Base-by-base conservation (phyloP, 1,140 invertebrate genomes). In the Hylyphantes graminicola region DNA sequence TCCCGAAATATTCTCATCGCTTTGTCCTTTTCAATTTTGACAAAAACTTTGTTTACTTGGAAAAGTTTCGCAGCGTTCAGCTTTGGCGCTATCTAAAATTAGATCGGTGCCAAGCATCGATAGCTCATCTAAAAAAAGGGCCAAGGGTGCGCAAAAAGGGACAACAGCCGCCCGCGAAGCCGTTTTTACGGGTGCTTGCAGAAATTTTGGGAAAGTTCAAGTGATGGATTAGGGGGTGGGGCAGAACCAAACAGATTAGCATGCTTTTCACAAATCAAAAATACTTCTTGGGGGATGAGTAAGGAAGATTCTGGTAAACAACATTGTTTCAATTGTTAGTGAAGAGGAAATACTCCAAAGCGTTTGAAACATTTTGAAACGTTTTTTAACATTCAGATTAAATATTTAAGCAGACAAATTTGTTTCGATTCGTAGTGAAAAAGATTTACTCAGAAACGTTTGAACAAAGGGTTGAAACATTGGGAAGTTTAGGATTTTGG, bases 171-270 rank as follows among this genome's bases (percentile, higher is more conserved):
- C n/a, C n/a, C n/a, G n/a, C n/a, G n/a, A n/a, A n/a, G n/a, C n/a
- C n/a, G 54, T 55, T 74, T 76, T 76, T 51, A 48, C 50, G 21
- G 21, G 74, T 63, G n/a, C 74, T 63, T 57, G 7, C 15, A 48
- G 54, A 54, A 80, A 80, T 80, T 80, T 80, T 48, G 64, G 65
- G 65, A 35, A 65, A 80, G 65, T 50, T 55, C 51, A 55, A 57
- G 64, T 80, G 77, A 80, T 80, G 65, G 65, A 80, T 80, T 70
- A 70, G 77, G 77, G 65, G 77, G 77, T 57, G 77, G 77, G 59
- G 65, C 51, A 65, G 74, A 76, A 76, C 55, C 21, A 63, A 76
- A 76, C 74, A 48, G 35, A 50, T 65, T 78, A 53, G 57, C 75
- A 68, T 80, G 65, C 53, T 7, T 80, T 80, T 57, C 35, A 9